phyloP scores from a whole-genome alignment of 2,888 invertebrate species.

The Chesias legatella region DNA sequence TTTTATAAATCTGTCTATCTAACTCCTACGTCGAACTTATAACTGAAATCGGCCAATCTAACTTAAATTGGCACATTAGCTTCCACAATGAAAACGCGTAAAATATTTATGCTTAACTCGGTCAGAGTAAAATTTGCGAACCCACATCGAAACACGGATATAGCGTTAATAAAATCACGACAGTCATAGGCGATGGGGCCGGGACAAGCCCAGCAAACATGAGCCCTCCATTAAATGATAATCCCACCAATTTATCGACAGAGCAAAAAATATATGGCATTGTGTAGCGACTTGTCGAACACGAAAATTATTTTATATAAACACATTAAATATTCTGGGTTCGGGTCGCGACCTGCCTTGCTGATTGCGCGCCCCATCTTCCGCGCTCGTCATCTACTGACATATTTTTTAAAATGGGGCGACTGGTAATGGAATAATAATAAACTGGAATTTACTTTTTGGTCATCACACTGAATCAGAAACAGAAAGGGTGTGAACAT shows the following conservation, averaged over 20 bases:
- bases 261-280: slow-evolving; percentile 74
- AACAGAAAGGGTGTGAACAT: slow-evolving; percentile 78
- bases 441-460: slow-evolving; percentile 80
- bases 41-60: slow-evolving; percentile 53
- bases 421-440: slow-evolving; percentile 79
- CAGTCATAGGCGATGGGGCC: slow-evolving; percentile 75
- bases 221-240: slow-evolving; percentile 81
- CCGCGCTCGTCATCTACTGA: slow-evolving; percentile 73
- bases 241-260: slow-evolving; percentile 77
- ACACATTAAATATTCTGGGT: slow-evolving; percentile 75
- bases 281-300: slow-evolving; percentile 77
- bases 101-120: slow-evolving; percentile 54
- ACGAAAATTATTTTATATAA: slow-evolving; percentile 80
- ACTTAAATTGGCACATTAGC: slow-evolving; percentile 61
- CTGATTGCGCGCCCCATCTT: slow-evolving; percentile 63
- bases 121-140: slow-evolving; percentile 51
- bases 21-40: slow-evolving; percentile 60
- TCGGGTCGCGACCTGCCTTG: slow-evolving; percentile 56
- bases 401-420: slow-evolving; percentile 79
- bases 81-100: slow-evolving; percentile 56
- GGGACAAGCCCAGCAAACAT: slow-evolving; percentile 74
- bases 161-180: slow-evolving; percentile 76
- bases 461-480: slow-evolving; percentile 75
- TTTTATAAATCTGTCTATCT: slow-evolving; percentile 58
- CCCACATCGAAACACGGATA: slow-evolving; percentile 57